phyloP scores from a whole-genome alignment of 2,797 vertebrate species.

The Myiotriccus ornatus region DNA sequence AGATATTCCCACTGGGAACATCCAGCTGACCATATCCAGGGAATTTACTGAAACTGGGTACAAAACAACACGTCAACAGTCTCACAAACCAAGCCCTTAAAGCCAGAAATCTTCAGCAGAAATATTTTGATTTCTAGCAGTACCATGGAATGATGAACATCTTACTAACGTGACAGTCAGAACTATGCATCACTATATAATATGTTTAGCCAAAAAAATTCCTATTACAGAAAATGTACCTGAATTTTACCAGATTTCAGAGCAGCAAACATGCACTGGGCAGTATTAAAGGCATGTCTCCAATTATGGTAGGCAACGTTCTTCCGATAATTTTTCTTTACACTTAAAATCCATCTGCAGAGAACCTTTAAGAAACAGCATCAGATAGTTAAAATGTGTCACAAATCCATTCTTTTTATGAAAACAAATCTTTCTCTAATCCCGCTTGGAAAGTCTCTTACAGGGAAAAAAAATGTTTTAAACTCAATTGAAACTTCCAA shows the following conservation, averaged over 20 bases:
- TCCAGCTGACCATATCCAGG: background rate
- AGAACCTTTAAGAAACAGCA: slow-evolving; percentile 79
- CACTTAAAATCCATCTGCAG: slow-evolving; percentile 94
- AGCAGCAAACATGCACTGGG: slow-evolving; percentile 96
- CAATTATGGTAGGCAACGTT: slow-evolving; percentile 96
- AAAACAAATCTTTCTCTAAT: background rate
- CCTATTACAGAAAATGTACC: slow-evolving; percentile 72
- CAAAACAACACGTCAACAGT: background rate
- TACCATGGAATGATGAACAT: background rate
- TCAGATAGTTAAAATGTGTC: background rate
- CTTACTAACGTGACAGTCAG: background rate
- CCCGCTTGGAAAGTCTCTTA: background rate
- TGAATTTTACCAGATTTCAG: slow-evolving; percentile 92
- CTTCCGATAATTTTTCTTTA: slow-evolving; percentile 98
- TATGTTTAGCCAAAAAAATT: background rate
- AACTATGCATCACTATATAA: background rate
- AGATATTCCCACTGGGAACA: background rate
- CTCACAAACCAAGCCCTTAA: background rate
- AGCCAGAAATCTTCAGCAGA: background rate
- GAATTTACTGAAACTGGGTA: background rate
- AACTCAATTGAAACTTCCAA: background rate
- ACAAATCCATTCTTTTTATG: background rate
- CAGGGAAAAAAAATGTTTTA: background rate
- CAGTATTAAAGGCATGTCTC: slow-evolving; percentile 96
- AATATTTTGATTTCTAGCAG: background rate